Evolutionary conservation across 2,113 vertebrate genomes (phyloP), one percentile per base, ranked within the genome.

Genomic region (Tyrannus savana): DNA sequence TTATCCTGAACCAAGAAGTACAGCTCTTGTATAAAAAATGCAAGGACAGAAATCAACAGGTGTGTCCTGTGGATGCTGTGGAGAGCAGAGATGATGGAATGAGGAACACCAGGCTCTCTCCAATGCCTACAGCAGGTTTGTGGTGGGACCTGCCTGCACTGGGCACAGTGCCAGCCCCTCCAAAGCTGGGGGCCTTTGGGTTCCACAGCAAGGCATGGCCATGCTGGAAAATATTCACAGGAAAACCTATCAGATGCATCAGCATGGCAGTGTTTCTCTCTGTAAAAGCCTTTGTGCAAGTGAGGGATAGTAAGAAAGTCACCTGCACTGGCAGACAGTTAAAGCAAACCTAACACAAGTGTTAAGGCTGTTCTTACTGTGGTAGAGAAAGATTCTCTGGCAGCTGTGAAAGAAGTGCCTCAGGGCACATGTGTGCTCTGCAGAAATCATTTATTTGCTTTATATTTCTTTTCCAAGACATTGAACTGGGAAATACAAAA

Each of bases 1-100:
- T 50, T 39, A 33, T 9, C 41, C 59, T n/a, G 37, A 89, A 35
- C n/a, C n/a, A 56, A 58, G 60, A 33, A 59, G 8, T 2, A 2
- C 0, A 71, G 35, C 19, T 80, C 33, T 2, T 30, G 44, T 28
- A 15, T 2, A 42, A 69, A 63, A 60, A 55, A 52, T 2, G 18
- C 1, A 6, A 55, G 44, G 41, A 39, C 6, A 15, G 35, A 27
- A 39, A 39, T 69, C 44, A 79, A 25, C 17, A 59, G 53, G 22
- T 13, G 1, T 31, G 13, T 42, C 42, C 22, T 7, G 42, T 7
- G 33, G 37, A 28, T n/a, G 35, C 53, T 35, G 41, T 9, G 12
- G 35, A 77, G 41, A 35, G 35, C 4, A 50, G 33, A 49, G 5
- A 4, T 1, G n/a, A 52, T 10, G 2, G 2, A 4, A 13, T 1